Evolutionary conservation across 2,888 invertebrate species (phyloP).

Genomic region (Ornithoptera alexandrae): DNA sequence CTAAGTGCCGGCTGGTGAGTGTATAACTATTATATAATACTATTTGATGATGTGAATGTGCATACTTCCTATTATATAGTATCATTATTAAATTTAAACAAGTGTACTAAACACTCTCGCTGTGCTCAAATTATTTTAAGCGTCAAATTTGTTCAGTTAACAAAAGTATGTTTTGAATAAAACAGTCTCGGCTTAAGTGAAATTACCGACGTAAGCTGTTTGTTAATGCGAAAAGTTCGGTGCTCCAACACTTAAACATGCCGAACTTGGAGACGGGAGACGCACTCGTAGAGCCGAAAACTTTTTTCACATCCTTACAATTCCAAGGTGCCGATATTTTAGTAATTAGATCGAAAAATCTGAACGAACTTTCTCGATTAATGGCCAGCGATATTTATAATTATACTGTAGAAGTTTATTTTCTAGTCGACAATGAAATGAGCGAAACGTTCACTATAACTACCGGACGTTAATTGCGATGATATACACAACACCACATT

Average conservation of each 20-base stretch:
- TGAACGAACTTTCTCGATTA: neutral
- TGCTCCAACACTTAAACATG: constrained; percentile 46
- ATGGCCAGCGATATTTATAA: neutral
- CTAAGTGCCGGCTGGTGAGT: too few relatives aligned
- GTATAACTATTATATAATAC: too few relatives aligned
- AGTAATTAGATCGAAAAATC: constrained; percentile 1
- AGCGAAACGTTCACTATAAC: too few relatives aligned
- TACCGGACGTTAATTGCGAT: too few relatives aligned
- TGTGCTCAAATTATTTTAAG: neutral
- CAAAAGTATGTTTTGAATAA: constrained; percentile 20
- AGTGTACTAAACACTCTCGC: neutral
- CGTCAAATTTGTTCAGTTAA: constrained; percentile 15
- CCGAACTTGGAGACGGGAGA: constrained; percentile 40
- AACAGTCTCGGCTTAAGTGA: constrained; percentile 29
- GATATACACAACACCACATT: too few relatives aligned
- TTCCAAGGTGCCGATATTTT: constrained; percentile 29
- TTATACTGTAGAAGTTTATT: too few relatives aligned
- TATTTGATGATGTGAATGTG: too few relatives aligned
- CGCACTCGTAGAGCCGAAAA: constrained; percentile 34
- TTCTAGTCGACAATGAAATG: too few relatives aligned
- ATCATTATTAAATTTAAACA: too few relatives aligned
- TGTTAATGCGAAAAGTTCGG: constrained; percentile 45
- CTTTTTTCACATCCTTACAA: constrained; percentile 46
- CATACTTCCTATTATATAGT: too few relatives aligned
- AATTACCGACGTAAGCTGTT: constrained; percentile 40